phyloP scores from a whole-genome alignment of 2,888 invertebrate species.

The Ommatoiulus sabulosus region DNA sequence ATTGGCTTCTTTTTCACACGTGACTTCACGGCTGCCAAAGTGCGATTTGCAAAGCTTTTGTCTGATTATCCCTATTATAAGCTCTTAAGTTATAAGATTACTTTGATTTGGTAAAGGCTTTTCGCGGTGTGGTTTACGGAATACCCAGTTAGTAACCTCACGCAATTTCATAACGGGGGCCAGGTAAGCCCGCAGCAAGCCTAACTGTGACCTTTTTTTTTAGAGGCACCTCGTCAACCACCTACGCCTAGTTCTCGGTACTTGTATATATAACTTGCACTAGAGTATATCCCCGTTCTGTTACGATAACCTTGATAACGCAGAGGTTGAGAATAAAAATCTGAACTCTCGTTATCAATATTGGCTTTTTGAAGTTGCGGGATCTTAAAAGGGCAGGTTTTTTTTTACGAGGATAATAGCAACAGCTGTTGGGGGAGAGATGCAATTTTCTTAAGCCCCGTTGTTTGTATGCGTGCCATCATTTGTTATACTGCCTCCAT shows the following conservation, averaged over 20 bases:
- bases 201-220: neutral
- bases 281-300: neutral
- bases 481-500: neutral
- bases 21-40: too few relatives aligned
- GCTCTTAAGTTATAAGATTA: too few relatives aligned
- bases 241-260: neutral
- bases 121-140: too few relatives aligned
- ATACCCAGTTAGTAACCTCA: too few relatives aligned
- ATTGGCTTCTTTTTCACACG: too few relatives aligned
- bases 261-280: neutral
- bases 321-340: neutral
- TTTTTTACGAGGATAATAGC: neutral
- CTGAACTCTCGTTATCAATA: neutral
- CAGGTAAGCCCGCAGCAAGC: neutral
- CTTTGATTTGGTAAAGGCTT: too few relatives aligned
- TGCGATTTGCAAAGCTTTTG: too few relatives aligned
- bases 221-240: neutral
- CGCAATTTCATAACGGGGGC: neutral
- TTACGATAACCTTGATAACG: neutral
- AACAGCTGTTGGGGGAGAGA: slow-evolving; percentile 18
- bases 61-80: too few relatives aligned
- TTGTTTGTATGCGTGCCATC: slow-evolving; percentile 10
- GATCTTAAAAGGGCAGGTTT: slow-evolving; percentile 6
- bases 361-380: slow-evolving; percentile 14
- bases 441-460: neutral